Conservation (phyloP, 2,888 invertebrate genomes). For the Temnothorax rugatulus region DNA sequence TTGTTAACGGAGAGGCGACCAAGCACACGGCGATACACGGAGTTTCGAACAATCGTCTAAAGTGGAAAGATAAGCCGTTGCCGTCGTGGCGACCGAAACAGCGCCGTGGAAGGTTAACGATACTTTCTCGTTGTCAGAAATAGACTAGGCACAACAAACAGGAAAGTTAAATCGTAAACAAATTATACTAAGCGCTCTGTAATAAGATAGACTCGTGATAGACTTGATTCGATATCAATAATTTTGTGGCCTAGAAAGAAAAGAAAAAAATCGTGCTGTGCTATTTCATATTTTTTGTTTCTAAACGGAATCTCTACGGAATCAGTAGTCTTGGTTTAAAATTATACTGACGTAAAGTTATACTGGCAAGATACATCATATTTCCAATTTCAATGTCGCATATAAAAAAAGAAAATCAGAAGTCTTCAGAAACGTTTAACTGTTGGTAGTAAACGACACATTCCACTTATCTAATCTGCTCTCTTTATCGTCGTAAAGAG, state of each 20-base stretch:
- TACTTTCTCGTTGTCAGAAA: constrained; percentile 43
- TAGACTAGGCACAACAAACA: not conserved
- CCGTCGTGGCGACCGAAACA: constrained; percentile 33
- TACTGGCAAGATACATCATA: not conserved
- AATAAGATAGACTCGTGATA: not conserved
- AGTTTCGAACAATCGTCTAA: constrained; percentile 55
- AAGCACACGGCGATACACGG: constrained; percentile 57
- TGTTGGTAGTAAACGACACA: constrained; percentile 56
- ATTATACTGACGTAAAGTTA: not conserved
- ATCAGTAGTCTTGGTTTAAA: not conserved
- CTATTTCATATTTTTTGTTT: not conserved
- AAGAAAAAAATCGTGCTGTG: not conserved
- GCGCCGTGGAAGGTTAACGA: constrained; percentile 44
- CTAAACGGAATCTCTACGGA: not conserved
- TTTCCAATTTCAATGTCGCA: not conserved
- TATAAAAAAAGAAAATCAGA: not conserved
- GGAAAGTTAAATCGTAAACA: constrained; percentile 28
- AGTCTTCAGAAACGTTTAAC: not conserved
- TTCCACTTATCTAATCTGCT: constrained; percentile 70
- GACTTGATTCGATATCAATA: not conserved
- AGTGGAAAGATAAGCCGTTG: constrained; percentile 54
- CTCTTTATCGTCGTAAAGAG: constrained; percentile 63
- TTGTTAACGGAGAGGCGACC: constrained; percentile 58
- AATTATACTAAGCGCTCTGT: constrained; percentile 9
- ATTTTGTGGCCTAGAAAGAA: not conserved